Conservation (phyloP, 2,113 vertebrate genomes). For the Pterocles burchelli region DNA sequence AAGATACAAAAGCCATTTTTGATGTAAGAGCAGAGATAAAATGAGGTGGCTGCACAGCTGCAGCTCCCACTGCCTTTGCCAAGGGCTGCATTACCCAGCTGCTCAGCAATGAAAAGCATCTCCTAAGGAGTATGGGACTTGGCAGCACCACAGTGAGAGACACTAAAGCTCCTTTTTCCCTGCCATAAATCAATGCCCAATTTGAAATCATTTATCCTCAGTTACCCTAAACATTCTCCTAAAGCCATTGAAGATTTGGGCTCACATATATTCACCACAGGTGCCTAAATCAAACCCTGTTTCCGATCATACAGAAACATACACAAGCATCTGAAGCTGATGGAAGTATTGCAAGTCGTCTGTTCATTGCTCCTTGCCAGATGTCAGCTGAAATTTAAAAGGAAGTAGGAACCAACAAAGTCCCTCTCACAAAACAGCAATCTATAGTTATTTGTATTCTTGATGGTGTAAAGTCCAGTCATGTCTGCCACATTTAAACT, state of each 20-base stretch:
- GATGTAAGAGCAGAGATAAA: neutral
- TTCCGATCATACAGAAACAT: neutral
- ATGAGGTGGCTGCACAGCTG: neutral
- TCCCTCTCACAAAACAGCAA: neutral
- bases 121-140: neutral
- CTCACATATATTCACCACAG: accelerated
- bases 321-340: neutral
- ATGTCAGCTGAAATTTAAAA: neutral
- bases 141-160: neutral
- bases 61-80: neutral
- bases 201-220: neutral
- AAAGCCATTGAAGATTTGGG: neutral
- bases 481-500: neutral
- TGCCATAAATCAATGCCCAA: neutral
- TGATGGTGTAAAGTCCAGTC: neutral
- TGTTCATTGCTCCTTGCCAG: neutral
- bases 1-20: neutral
- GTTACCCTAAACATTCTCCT: neutral
- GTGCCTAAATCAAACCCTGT: neutral
- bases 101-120: neutral
- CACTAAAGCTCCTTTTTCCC: neutral
- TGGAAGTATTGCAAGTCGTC: neutral
- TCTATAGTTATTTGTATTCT: neutral
- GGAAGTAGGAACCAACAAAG: neutral
- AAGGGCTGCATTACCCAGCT: neutral